Evolutionary conservation across 2,888 invertebrate genomes (phyloP), one percentile per base, ranked within the genome.

Genomic region (Melanophora roralis): DNA sequence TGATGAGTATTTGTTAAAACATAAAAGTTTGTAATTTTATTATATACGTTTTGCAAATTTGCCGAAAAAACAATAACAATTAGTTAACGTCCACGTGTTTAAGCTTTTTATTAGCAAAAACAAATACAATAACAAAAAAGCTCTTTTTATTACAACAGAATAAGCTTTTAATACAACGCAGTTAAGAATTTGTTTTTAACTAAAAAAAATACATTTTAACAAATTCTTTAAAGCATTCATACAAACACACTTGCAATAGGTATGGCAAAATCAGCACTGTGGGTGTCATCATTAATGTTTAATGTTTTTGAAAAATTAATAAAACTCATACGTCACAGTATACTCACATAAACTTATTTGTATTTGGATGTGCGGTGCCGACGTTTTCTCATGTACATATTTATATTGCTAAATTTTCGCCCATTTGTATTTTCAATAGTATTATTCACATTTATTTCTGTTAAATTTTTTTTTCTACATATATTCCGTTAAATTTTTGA

Each of bases 281-380:
- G 57, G 75, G 75, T 49, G 75, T 78, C 60, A 47, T 68, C 71
- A 79, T 53, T 16, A 23, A 43, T 36, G 7, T 55, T 55, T 43
- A 21, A 27, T 67, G 34, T 51, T 36, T 62, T 49, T 27, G 36
- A 38, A 65, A 16, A 40, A 49, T 23, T 38, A 16, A 32, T 64
- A 55, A 82, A 82, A 67, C 82, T 76, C 76, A 83, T 82, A 83
- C 82, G 82, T 83, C 82, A 83, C 75, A 47, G 47, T 60, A 57
- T 47, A 53, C 62, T 16, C 40, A 9, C 8, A 53, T 78, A 71
- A 82, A 73, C 69, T 71, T 73, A 43, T 62, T 40, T 55, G 27
- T 27, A 27, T 27, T 27, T 27, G 27, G 6, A 27, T 27, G 27
- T 27, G n/a, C n/a, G n/a, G n/a, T n/a, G n/a, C n/a, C n/a, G n/a